Evolutionary conservation across 92 coral and sea anemone species (phyloP).

Genomic region (Siderastrea radians): DNA sequence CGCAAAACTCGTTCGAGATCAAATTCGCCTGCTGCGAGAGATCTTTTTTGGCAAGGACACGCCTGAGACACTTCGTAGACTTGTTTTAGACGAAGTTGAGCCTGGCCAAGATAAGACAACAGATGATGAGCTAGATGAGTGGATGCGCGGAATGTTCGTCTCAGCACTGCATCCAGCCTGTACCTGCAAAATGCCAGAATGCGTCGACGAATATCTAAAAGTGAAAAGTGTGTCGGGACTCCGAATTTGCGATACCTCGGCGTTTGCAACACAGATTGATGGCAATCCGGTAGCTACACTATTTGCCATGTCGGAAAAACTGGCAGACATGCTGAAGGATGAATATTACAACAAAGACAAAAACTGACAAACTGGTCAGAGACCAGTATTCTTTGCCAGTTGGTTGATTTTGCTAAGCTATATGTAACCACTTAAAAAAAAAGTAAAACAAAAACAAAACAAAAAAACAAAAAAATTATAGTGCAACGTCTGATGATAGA

Average conservation of each 20-base stretch:
- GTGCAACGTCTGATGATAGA: too few species aligned
- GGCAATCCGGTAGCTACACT: conserved; percentile 63
- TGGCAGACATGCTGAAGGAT: conserved; percentile 57
- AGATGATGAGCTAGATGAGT: conserved; percentile 51
- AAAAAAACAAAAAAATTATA: too few species aligned
- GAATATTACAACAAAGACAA: conserved; percentile 9
- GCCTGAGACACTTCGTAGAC: conserved; percentile 1
- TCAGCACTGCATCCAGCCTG: conserved; percentile 66
- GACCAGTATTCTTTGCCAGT: too few species aligned
- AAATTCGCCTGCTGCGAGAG: conserved; percentile 55
- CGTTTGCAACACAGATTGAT: conserved; percentile 67
- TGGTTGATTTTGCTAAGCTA: too few species aligned
- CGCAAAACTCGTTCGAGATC: conserved; percentile 53
- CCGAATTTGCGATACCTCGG: conserved; percentile 61
- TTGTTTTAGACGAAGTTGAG: conserved; percentile 53
- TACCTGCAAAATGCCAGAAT: conserved; percentile 63
- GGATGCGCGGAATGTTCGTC: conserved; percentile 60
- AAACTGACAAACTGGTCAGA: not conserved
- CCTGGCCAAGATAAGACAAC: conserved; percentile 50
- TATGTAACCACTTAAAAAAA: too few species aligned
- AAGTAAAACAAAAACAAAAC: too few species aligned
- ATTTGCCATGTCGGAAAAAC: conserved; percentile 61
- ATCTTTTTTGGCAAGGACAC: conserved; percentile 53
- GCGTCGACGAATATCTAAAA: conserved; percentile 44
- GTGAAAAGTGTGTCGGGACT: conserved; percentile 50